These are phyloP conservation scores for Plumapathes pennacea DNA, from an alignment of 92 coral and sea anemone genomes.

Conservation along the genomic window DNA sequence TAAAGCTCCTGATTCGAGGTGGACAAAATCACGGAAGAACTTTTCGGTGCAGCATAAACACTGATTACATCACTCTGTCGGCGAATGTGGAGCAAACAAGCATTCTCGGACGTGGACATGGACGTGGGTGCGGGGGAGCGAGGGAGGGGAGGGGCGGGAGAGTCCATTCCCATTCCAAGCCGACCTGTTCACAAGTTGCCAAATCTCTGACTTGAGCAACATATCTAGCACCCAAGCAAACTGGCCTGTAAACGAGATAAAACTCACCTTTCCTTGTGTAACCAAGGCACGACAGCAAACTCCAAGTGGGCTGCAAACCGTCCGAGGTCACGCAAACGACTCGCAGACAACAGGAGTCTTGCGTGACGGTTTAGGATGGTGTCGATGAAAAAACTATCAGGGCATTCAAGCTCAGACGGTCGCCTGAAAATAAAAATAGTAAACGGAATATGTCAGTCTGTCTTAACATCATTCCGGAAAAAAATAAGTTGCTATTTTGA, in stretches of 20 bases:
- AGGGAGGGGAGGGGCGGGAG: conserved; percentile 4
- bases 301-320: conserved; percentile 88
- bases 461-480: too few species aligned
- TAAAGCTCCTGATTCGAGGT: too few species aligned
- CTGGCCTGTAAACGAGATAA: background rate
- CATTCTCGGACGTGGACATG: too few species aligned
- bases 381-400: conserved; percentile 88
- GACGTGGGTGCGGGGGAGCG: background rate
- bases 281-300: conserved; percentile 85
- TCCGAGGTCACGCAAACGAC: conserved; percentile 88
- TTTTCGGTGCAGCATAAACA: too few species aligned
- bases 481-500: too few species aligned
- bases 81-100: too few species aligned
- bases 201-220: conserved; percentile 11
- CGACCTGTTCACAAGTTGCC: conserved; percentile 9
- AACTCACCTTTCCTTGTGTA: conserved; percentile 88
- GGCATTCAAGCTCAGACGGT: conserved; percentile 54
- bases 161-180: conserved; percentile 16
- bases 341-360: conserved; percentile 70
- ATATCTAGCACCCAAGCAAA: background rate
- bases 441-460: too few species aligned
- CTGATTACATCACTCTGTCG: too few species aligned
- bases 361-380: conserved; percentile 96
- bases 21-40: too few species aligned
- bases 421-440: conserved; percentile 27